A percentile compares a stretch with the other conserved stretches of the same genome.
Conservation (phyloP, 1,140 invertebrate species). For the Drosophila kikkawai region DNA sequence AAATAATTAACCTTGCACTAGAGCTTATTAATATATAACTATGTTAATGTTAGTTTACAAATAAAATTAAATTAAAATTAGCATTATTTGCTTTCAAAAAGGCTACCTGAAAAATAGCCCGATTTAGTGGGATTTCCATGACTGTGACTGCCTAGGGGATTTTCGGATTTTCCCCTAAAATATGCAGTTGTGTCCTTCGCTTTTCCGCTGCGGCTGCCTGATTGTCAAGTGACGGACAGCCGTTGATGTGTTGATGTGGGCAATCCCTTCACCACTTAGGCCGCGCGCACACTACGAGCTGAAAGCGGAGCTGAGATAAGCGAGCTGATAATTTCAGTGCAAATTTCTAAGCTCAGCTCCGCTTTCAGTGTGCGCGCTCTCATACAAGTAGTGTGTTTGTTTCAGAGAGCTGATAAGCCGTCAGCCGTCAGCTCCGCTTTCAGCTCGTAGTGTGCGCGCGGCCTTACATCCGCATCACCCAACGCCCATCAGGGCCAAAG, state of each 20-base stretch:
- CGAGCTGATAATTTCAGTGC: too few species aligned
- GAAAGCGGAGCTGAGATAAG: too few species aligned
- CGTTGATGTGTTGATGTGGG: slow-evolving; percentile 45
- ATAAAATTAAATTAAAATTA: not conserved
- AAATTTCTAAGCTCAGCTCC: too few species aligned
- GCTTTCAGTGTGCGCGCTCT: too few species aligned
- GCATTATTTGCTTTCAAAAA: not conserved
- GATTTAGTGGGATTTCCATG: too few species aligned
- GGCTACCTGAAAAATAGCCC: not conserved
- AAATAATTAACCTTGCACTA: not conserved
- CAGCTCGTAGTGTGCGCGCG: too few species aligned
- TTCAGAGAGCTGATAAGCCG: too few species aligned
- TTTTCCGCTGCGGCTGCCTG: slow-evolving; percentile 32
- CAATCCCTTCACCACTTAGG: not conserved
- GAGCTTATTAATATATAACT: not conserved
- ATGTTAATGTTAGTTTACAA: not conserved
- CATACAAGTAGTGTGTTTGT: too few species aligned
- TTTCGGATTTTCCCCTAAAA: slow-evolving; percentile 39
- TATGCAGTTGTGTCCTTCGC: slow-evolving; percentile 32
- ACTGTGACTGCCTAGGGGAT: not conserved
- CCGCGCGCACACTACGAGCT: too few species aligned
- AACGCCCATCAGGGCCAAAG: slow-evolving; percentile 18
- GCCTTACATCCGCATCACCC: not conserved
- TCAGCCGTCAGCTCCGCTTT: too few species aligned
- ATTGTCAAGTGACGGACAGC: slow-evolving; percentile 48